Base-by-base conservation (phyloP, 2,888 invertebrate genomes). In the Eueremaeus valkanovi region DNA sequence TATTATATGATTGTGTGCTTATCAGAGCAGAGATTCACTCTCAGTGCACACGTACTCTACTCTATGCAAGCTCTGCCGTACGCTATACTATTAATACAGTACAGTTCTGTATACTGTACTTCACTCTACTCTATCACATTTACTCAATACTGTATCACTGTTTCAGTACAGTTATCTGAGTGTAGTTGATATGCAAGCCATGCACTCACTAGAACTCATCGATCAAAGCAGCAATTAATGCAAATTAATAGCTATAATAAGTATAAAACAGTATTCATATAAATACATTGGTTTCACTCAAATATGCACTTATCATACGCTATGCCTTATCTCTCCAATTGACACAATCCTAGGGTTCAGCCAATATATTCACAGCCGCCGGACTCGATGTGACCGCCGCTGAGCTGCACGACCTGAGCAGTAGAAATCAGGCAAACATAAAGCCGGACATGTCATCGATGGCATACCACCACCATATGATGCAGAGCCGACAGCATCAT, bases 341-440 rank as follows among this genome's bases (percentile, higher is more conserved):
- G 36, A 3, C 72, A 29, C 36, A 33, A 40, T 5, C 74, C 1
- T 72, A 75, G 75, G 72, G 66, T 45, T 42, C 75, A 5, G 49
- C 72, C 13, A 75, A 75, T 42, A 29, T 75, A 24, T 75, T 75
- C 58, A 31, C 58, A 9, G 49, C 74, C 24, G 74, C 74, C 5
- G 75, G 75, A n/a, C 51, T 75, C 40, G 73, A 75, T 74, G 75
- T 49, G 11, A 49, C 68, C 24, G 27, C 68, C 29, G 75, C 49
- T 3, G 76, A 76, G 16, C 74, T 76, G n/a, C 76, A 76, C 61
- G 76, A 76, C 58, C 70, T 76, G 45, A 76, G 63, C 68, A 76
- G 70, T 21, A 27, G 76, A 33, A 58, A 58, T 36, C 70, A 58
- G 18, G 24, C 40, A 11, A 76, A 76, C 68, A 76, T 76, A 13